Evolutionary conservation across 2,113 vertebrate species (phyloP).

Genomic region (Austrofundulus limnaeus): DNA sequence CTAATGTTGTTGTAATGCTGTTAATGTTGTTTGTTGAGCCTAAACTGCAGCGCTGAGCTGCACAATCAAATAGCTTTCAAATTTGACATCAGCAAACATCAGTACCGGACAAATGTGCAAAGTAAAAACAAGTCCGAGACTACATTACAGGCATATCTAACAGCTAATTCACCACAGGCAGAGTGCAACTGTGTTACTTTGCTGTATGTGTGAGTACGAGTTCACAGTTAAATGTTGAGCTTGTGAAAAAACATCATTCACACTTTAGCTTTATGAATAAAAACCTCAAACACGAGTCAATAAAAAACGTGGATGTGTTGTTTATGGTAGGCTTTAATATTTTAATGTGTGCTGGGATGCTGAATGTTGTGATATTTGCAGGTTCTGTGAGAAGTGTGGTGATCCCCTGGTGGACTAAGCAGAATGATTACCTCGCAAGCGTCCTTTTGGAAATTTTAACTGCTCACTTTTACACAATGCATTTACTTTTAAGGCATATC

Average conservation of each 20-base stretch:
- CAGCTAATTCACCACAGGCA: not conserved
- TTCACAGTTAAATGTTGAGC: constrained; percentile 28
- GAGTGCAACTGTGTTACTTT: constrained; percentile 1
- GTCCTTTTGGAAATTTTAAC: too few species aligned
- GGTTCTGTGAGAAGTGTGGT: constrained; percentile 91
- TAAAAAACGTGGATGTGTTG: constrained; percentile 24
- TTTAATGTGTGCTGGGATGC: constrained; percentile 30
- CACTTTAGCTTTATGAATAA: constrained; percentile 44
- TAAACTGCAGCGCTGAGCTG: too few species aligned
- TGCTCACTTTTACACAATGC: too few species aligned
- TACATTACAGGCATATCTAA: not conserved
- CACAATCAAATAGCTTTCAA: too few species aligned
- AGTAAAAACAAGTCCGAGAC: not conserved
- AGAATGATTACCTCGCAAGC: too few species aligned
- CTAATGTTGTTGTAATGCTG: too few species aligned
- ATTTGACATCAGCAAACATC: too few species aligned
- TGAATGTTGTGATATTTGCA: constrained; percentile 83
- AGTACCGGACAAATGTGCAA: too few species aligned
- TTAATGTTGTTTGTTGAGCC: too few species aligned
- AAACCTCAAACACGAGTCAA: constrained; percentile 46
- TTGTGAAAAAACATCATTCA: constrained; percentile 55
- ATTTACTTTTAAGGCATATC: too few species aligned
- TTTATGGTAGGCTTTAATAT: too few species aligned
- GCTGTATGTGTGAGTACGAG: constrained; percentile 8
- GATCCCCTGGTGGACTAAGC: too few species aligned